Evolutionary conservation across 1,140 invertebrate species (phyloP), one percentile per base, ranked within the genome.

Genomic region (Phymastichus coffea): DNA sequence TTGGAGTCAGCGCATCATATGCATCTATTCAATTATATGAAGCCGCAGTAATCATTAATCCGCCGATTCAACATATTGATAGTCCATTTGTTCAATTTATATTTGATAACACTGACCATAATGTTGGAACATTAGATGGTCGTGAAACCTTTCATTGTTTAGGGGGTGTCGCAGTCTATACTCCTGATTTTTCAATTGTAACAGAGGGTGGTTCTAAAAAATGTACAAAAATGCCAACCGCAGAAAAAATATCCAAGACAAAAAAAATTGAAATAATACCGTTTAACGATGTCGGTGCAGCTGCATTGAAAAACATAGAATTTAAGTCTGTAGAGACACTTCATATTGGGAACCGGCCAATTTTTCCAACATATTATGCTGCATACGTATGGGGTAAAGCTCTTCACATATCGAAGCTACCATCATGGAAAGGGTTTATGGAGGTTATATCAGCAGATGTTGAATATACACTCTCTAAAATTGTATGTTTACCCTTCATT

Each of bases 91-190:
- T 67, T 47, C 70, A 74, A 66, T 70, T 71, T 68, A 68, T 71
- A 62, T 69, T 57, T 67, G 70, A 73, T 57, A 76, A 72, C 70
- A 69, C 70, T 6, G 70, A 76, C 66, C 71, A 73, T 46, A 75
- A 49, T 28, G 51, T 41, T 28, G 12, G 59, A 67, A 61, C 63
- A 7, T 35, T 61, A 33, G 57, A 64, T 33, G 47, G 63, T 4
- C 57, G 37, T 15, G 47, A 59, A 44, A 57, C 58, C 7, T 64
- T 64, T 38, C 47, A 64, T 52, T 64, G 46, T 33, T 35, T 64
- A 25, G 52, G 57, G 12, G 47, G 33, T 22, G 46, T 59, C 6
- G 15, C 25, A 10, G 28, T 54, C 19, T 48, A 59, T 60, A 71
- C 70, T 64, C 70, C 70, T 17, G 72, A 68, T 63, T 43, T 65